Conservation (phyloP, 2,888 invertebrate species). For the Agrochola lychnidis region DNA sequence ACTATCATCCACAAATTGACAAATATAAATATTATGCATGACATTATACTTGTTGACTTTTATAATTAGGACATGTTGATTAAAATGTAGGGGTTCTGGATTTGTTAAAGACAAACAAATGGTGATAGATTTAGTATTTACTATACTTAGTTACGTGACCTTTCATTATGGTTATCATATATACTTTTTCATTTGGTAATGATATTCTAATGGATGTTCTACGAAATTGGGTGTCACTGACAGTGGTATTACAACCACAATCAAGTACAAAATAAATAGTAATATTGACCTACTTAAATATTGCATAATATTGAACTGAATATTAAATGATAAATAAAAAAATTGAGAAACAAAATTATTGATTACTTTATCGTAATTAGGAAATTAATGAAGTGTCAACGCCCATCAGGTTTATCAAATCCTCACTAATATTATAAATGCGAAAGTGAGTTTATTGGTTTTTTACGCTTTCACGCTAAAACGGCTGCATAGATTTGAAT, state of each 20-base stretch:
- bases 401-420: too few relatives aligned
- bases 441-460: too few relatives aligned
- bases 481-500: too few relatives aligned
- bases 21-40: constrained; percentile 30
- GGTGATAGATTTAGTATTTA: neutral
- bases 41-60: neutral
- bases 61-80: neutral
- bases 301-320: constrained; percentile 1
- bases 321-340: constrained; percentile 1
- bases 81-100: neutral
- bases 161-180: neutral
- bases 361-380: constrained; percentile 2
- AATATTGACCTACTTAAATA: constrained; percentile 11
- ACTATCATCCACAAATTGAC: constrained; percentile 8
- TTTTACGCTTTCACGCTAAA: too few relatives aligned
- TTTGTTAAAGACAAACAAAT: neutral
- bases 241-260: neutral
- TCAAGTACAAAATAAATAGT: neutral
- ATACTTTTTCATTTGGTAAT: neutral
- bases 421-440: too few relatives aligned
- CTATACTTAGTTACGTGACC: neutral
- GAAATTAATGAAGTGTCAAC: neutral
- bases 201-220: neutral
- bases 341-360: neutral
- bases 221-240: neutral